Percentiles rank a stretch among this genome's conserved stretches.
phyloP scores from a whole-genome alignment of 2,888 invertebrate species.

The Linnaemya tessellans region DNA sequence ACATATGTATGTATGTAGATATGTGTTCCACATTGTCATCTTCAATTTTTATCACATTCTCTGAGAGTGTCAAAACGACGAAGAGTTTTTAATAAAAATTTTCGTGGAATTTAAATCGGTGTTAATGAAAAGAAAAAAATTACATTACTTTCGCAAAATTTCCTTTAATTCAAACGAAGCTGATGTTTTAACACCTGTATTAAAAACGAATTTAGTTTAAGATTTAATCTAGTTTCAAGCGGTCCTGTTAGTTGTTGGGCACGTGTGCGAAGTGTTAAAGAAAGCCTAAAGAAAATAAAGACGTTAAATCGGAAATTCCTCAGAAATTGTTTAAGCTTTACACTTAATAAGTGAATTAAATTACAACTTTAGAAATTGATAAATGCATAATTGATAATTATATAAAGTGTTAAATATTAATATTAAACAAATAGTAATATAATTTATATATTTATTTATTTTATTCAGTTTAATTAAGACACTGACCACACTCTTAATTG shows the following conservation, averaged over 20 bases:
- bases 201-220: constrained; percentile 47
- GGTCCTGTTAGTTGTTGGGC: constrained; percentile 51
- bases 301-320: neutral
- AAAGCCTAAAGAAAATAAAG: constrained; percentile 7
- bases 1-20: neutral
- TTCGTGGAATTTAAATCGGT: constrained; percentile 46
- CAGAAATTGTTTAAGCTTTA: neutral
- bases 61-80: constrained; percentile 51
- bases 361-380: neutral
- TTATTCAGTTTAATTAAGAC: constrained; percentile 4
- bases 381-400: constrained; percentile 1
- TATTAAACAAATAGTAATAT: constrained; percentile 27
- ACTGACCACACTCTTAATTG: neutral
- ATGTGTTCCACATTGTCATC: constrained; percentile 52
- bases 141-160: constrained; percentile 40
- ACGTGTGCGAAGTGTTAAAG: constrained; percentile 7
- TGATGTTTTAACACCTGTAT: constrained; percentile 53
- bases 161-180: constrained; percentile 37
- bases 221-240: constrained; percentile 50
- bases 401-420: constrained; percentile 8
- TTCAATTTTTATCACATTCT: constrained; percentile 51
- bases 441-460: constrained; percentile 2
- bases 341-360: neutral
- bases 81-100: constrained; percentile 35
- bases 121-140: constrained; percentile 34